A percentile compares a stretch with the other conserved stretches of the same genome.
Conservation (phyloP, 1,140 invertebrate species). For the Apocrypta bakeri region DNA sequence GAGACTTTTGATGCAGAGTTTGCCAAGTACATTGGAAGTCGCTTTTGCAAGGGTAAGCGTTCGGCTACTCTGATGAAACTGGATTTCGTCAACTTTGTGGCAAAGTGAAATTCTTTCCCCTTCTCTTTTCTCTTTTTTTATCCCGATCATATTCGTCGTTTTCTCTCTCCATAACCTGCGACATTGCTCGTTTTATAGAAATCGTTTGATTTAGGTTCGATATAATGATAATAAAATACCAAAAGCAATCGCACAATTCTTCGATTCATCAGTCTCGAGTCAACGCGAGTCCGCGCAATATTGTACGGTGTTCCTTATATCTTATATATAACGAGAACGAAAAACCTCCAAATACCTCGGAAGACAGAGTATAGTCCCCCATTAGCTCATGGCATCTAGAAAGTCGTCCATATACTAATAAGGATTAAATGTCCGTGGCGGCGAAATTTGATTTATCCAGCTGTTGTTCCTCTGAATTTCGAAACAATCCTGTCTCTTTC, state of each 20-base stretch:
- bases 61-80: neutral
- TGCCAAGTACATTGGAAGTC: neutral
- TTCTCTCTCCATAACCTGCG: no score
- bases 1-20: neutral
- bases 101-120: no score
- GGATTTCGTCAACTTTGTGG: neutral
- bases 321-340: neutral
- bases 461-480: conserved; percentile 28
- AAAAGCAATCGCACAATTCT: neutral
- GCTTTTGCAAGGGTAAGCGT: neutral
- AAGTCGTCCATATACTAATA: neutral
- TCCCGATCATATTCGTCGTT: neutral
- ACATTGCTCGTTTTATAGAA: no score
- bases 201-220: no score
- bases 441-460: conserved; percentile 40
- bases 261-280: neutral
- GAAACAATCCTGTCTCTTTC: neutral
- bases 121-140: neutral
- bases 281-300: no score
- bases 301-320: no score
- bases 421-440: conserved; percentile 26
- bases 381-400: neutral
- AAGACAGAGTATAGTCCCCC: neutral
- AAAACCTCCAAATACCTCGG: neutral
- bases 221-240: no score